Percentiles rank a stretch among this genome's conserved stretches.
These are phyloP conservation scores for Drosophila mayaguana DNA, from an alignment of 2,888 invertebrate species.

Conservation along the genomic window DNA sequence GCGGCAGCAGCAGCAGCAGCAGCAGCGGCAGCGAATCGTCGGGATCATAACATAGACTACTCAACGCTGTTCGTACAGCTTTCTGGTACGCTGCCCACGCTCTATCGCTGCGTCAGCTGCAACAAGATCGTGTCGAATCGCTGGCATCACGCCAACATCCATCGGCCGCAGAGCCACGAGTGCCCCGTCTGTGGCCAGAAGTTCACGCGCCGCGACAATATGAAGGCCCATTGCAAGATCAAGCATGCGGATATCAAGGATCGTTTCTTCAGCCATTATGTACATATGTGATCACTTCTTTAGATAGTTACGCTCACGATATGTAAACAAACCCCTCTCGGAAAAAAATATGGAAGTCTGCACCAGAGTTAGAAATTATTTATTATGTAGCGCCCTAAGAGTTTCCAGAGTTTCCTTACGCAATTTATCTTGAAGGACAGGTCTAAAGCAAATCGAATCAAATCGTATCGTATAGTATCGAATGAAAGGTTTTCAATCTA, in stretches of 20 bases:
- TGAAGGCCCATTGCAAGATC: conserved; percentile 88
- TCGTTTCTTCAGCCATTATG: conserved; percentile 86
- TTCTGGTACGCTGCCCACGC: conserved; percentile 85
- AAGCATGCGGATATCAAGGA: conserved; percentile 87
- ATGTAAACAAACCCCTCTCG: neutral
- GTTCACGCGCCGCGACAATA: conserved; percentile 88
- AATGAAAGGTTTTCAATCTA: conserved; percentile 54
- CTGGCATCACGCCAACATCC: conserved; percentile 88
- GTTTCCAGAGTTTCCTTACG: conserved; percentile 49
- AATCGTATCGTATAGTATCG: conserved; percentile 32
- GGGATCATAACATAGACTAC: conserved; percentile 85
- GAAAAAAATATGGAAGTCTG: conserved; percentile 14
- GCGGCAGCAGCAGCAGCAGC: conserved; percentile 75
- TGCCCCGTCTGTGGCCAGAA: conserved; percentile 87
- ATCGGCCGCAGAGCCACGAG: conserved; percentile 87
- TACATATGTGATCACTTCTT: conserved; percentile 86
- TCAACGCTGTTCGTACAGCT: conserved; percentile 85
- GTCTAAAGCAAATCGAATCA: conserved; percentile 19
- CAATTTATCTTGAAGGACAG: conserved; percentile 32
- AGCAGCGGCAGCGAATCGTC: conserved; percentile 83
- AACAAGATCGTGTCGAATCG: conserved; percentile 88
- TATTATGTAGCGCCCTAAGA: conserved; percentile 44
- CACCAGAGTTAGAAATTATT: conserved; percentile 29
- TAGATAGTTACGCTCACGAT: conserved; percentile 58
- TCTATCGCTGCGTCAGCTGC: conserved; percentile 87